Conservation (phyloP, 1,140 invertebrate species). For the Pseudachorutes palmiensis region DNA sequence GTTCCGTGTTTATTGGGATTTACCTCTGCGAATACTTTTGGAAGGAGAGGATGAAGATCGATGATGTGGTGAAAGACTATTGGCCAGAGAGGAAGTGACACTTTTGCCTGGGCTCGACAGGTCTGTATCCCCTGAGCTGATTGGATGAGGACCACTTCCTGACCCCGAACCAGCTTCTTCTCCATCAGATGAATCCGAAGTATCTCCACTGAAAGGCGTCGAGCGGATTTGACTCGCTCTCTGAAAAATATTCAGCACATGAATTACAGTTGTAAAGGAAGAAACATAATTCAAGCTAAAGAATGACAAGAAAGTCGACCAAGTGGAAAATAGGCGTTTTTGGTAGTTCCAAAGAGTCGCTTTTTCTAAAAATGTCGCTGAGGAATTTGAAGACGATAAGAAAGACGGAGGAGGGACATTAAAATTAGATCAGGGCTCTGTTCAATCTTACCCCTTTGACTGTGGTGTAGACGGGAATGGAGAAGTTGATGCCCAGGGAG, state of each 20-base stretch:
- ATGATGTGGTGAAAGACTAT: conserved; percentile 38
- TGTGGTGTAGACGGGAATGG: conserved; percentile 86
- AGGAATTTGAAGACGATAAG: no score
- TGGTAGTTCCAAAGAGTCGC: no score
- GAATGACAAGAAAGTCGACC: background rate
- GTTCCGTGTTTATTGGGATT: conserved; percentile 6
- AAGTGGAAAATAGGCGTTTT: no score
- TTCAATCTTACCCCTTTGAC: conserved; percentile 71
- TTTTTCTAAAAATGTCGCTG: no score
- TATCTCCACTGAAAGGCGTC: conserved; percentile 89
- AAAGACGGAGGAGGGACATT: conserved; percentile 9
- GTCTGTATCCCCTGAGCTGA: conserved; percentile 37
- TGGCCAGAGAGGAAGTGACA: conserved; percentile 34
- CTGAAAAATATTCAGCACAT: conserved; percentile 43
- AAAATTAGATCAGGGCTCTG: conserved; percentile 15
- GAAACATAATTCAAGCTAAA: no score
- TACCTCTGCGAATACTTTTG: conserved; percentile 37
- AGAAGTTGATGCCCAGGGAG: conserved; percentile 43
- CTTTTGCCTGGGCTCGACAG: conserved; percentile 38
- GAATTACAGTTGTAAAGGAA: conserved; percentile 8
- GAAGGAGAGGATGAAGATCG: conserved; percentile 36
- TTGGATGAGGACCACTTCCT: conserved; percentile 36
- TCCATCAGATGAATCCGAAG: conserved; percentile 86
- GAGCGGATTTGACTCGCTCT: conserved; percentile 89
- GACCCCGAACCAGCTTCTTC: conserved; percentile 49